phyloP scores from a whole-genome alignment of 1,140 invertebrate genomes.

The Ephestia elutella region DNA sequence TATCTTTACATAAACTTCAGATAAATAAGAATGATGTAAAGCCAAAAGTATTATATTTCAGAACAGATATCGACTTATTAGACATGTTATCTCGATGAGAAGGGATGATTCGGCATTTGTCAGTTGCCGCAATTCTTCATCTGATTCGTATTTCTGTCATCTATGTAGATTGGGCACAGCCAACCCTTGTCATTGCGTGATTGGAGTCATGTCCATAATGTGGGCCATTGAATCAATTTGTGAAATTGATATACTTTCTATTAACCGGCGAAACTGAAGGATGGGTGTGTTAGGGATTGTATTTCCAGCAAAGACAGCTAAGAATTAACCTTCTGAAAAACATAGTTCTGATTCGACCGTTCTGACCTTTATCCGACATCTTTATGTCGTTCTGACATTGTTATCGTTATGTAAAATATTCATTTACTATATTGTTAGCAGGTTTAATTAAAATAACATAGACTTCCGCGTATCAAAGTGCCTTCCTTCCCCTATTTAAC shows the following conservation, averaged over 20 bases:
- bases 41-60: not conserved
- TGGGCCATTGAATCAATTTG: not conserved
- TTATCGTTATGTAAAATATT: too few relatives aligned
- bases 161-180: not conserved
- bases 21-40: not conserved
- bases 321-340: too few relatives aligned
- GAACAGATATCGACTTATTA: not conserved
- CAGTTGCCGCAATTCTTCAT: not conserved
- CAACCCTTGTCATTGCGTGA: not conserved
- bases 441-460: not conserved
- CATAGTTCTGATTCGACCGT: too few relatives aligned
- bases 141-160: not conserved
- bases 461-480: not conserved
- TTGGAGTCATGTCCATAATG: not conserved
- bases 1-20: too few relatives aligned
- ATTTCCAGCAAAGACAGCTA: not conserved
- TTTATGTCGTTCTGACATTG: too few relatives aligned
- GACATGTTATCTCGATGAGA: not conserved
- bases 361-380: too few relatives aligned
- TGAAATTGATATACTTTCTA: not conserved
- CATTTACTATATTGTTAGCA: too few relatives aligned
- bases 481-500: not conserved
- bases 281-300: not conserved
- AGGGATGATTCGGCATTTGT: slow-evolving; percentile 1
- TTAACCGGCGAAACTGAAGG: not conserved